Base-by-base conservation (phyloP, 2,888 invertebrate genomes). In the Octonoba sinensis region DNA sequence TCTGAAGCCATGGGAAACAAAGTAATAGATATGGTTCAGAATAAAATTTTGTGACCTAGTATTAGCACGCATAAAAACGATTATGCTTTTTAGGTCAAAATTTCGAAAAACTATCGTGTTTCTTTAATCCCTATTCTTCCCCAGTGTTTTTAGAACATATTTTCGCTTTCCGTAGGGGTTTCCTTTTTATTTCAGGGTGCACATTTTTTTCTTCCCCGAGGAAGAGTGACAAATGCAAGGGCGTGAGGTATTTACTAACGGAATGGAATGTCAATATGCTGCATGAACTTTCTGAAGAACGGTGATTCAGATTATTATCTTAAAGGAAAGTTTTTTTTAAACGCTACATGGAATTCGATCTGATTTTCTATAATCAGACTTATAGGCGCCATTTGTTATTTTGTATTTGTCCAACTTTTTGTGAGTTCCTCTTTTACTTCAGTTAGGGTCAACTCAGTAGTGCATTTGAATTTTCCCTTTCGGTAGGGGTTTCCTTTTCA, bases 21-120 rank as follows among this genome's bases (percentile, higher is more conserved):
- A 36, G 69, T 57, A 70, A 22, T 66, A 22, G 27, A 51, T 51
- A 36, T 64, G 44, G 44, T 46, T 70, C 36, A 36, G 36, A 36
- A 36, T 70, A 70, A 70, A 57, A 44, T 73, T 71, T 44, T 44
- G 20, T 73, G 72, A 73, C 64, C 72, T 54, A 73, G 54, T 60
- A 71, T 60, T 51, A 18, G 44, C 15, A 16, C 44, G 57, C 18
- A 20, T 20, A 13, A 59, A 71, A 70, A n/a, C n/a, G 15, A 60
- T 12, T 24, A 13, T 27, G n/a, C 49, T 59, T 71, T 71, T 54
- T 16, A 51, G 70, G 59, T 60, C 70, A 71, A 27, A 56, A 56
- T 56, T 54, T 54, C 54, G 16, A 18, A 15, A 54, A 54, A 13
- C 20, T n/a, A n/a, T 20, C 20, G 54, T n/a, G 54, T 54, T 54